Conservation (phyloP, 2,888 invertebrate species). For the Tetranychus piercei region DNA sequence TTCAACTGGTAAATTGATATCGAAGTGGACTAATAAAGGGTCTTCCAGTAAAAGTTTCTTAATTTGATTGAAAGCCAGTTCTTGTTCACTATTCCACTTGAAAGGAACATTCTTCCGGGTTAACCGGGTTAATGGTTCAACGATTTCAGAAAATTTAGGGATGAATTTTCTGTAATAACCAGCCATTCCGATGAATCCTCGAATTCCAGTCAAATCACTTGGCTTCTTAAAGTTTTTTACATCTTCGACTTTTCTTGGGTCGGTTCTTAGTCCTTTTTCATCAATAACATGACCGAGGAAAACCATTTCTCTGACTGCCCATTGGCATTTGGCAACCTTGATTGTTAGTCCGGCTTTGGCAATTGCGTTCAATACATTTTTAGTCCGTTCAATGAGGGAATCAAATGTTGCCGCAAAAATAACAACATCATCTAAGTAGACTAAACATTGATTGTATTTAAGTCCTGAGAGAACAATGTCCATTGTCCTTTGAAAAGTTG, state of each 20-base stretch:
- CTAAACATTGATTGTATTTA: not conserved
- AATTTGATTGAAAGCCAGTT: not conserved
- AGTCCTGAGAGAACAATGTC: slow-evolving; percentile 1
- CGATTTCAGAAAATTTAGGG: not conserved
- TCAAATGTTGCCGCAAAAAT: slow-evolving; percentile 9
- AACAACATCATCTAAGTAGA: slow-evolving; percentile 17
- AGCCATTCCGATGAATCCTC: slow-evolving; percentile 1
- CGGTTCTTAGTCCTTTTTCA: slow-evolving; percentile 6
- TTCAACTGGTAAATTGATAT: slow-evolving; percentile 13
- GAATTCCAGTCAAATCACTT: slow-evolving; percentile 8
- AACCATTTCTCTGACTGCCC: not conserved
- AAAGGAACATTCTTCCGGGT: not conserved
- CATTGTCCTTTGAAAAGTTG: slow-evolving; percentile 11
- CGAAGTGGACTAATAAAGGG: slow-evolving; percentile 11
- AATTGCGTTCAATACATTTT: not conserved
- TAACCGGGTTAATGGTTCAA: not conserved
- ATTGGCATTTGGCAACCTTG: slow-evolving; percentile 13
- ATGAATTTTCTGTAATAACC: slow-evolving; percentile 12
- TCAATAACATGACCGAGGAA: slow-evolving; percentile 14
- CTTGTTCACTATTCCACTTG: not conserved
- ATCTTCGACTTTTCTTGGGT: slow-evolving; percentile 13
- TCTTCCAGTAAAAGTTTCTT: not conserved
- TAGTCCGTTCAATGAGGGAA: not conserved
- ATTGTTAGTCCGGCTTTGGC: not conserved
- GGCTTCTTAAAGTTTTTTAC: slow-evolving; percentile 15